Percentiles rank a stretch among this genome's conserved stretches.
Conservation (phyloP, 2,888 invertebrate genomes). For the Drosophila seclusa region DNA sequence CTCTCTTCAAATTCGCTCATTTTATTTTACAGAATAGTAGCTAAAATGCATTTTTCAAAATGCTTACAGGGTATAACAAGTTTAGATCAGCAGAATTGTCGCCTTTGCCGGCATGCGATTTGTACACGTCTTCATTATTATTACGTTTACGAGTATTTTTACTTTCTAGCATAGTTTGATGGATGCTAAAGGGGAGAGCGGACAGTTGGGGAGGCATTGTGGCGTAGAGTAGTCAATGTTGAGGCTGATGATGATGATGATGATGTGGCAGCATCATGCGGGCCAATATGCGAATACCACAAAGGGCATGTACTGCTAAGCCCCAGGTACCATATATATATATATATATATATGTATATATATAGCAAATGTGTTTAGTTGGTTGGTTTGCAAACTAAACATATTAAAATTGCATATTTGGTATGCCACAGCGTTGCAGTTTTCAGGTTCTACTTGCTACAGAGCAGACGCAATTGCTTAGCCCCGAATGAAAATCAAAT, state of each 20-base stretch:
- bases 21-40: background rate
- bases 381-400: slow-evolving; percentile 1
- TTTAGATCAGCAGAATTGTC: background rate
- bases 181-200: background rate
- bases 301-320: slow-evolving; percentile 12
- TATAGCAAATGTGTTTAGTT: background rate
- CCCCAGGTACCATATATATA: slow-evolving; percentile 10
- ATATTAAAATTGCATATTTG: slow-evolving; percentile 29
- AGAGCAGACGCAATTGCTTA: background rate
- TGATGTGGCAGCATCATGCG: slow-evolving; percentile 12
- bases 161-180: slow-evolving; percentile 12
- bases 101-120: background rate
- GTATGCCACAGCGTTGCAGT: slow-evolving; percentile 22
- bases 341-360: background rate
- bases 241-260: slow-evolving; percentile 2
- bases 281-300: slow-evolving; percentile 18
- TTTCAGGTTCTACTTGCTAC: background rate
- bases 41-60: background rate
- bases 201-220: background rate
- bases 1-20: background rate
- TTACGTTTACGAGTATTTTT: slow-evolving; percentile 20
- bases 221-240: slow-evolving; percentile 2
- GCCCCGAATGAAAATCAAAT: slow-evolving; percentile 13
- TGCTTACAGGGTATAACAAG: background rate
- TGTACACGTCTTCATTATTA: slow-evolving; percentile 24